Percentiles rank a stretch among this genome's conserved stretches.
Evolutionary conservation across 1,140 invertebrate species (phyloP).

Genomic region (Apis mellifera): Amel_HAv3.1 CM009931.2:10304001-10304500

Average conservation of each 20-base stretch:
- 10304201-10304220: too few species aligned
- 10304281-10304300: slow-evolving; percentile 54
- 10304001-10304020: too few species aligned
- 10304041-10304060: not conserved
- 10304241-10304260: not conserved
- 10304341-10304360: slow-evolving; percentile 10
- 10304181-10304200: not conserved
- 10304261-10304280: slow-evolving; percentile 32
- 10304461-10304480: slow-evolving; percentile 53
- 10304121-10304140: not conserved
- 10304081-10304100: not conserved
- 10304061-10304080: slow-evolving; percentile 16
- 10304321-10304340: slow-evolving; percentile 55
- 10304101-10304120: slow-evolving; percentile 39
- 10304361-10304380: slow-evolving; percentile 51
- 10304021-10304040: not conserved
- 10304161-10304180: not conserved
- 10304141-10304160: not conserved
- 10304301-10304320: slow-evolving; percentile 57
- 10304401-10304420: slow-evolving; percentile 80
- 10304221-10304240: not conserved
- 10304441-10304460: slow-evolving; percentile 59
- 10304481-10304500: slow-evolving; percentile 15
- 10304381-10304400: slow-evolving; percentile 54
- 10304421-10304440: slow-evolving; percentile 71